Base-by-base conservation (phyloP, 2,888 invertebrate species). In the Rugalucina vietnamica region DNA sequence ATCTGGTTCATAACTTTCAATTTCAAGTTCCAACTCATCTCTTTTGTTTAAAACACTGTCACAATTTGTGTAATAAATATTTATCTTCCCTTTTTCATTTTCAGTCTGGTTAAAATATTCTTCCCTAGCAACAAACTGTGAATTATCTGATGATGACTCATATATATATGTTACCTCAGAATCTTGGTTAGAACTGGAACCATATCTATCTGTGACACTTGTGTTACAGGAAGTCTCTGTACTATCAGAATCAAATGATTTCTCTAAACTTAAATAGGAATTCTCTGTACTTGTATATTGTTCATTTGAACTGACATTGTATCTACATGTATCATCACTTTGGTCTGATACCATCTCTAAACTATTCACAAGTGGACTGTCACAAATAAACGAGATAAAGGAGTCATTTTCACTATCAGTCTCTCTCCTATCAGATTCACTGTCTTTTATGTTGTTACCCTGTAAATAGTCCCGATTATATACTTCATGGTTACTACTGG, bases 61-160 rank as follows among this genome's bases (percentile, higher is more conserved):
- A 43, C 43, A 72, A n/a, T 72, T 72, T 39, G 72, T 72, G 72
- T 72, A 72, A 43, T 72, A 72, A 29, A 72, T 72, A 43, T 29
- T 43, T 12, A 72, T 39, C 27, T 72, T 72, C 1, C 43, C 24
- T n/a, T 24, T 72, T 43, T 49, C 43, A 72, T 72, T 49, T 5
- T 43, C 49, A 72, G 39, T 12, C 5, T 24, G 39, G 24, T 39
- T 34, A 60, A 60, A 60, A 65, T 65, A 65, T 34, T 34, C 34
- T 34, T 18, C 34, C 21, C 34, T 65, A 34, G 18, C 18, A 21
- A n/a, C 4, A 10, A 34, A 18, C 18, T 29, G 65, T 65, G 65
- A 65, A 34, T 18, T 65, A 10, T n/a, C 34, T 5, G 14, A 8
- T 12, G 57, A 57, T 57, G 57, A 24, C 4, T 57, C 57, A 57